Evolutionary conservation across 2,888 invertebrate genomes (phyloP), one percentile per base, ranked within the genome.

Genomic region (Blomia tropicalis): DNA sequence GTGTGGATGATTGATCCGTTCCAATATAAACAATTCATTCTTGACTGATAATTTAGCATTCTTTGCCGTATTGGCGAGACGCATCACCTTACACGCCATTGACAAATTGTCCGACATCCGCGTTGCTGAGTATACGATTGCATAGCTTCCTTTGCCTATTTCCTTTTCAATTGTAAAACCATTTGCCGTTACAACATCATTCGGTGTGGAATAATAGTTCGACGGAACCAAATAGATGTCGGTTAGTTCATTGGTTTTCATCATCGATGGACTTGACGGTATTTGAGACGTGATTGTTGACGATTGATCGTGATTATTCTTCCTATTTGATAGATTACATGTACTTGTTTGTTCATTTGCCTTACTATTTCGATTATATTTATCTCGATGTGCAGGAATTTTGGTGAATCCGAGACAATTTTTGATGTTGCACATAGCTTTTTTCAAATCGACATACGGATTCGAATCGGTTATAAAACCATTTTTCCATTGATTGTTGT

Each of bases 1-100:
- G 53, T 62, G 32, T 31, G 62, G 62, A 51, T 62, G 62, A n/a
- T 31, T 31, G 27, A 51, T 58, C 30, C 44, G 53, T 36, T 58
- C 47, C 58, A 62, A 29, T 36, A 62, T 23, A 32, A 58, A 62
- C 25, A 62, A 19, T 47, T 62, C 62, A 44, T 62, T 62, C 29
- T 58, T 58, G n/a, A 27, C 58, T 7, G 54, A 27, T 17, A 19
- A n/a, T 14, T 19, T 60, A 14, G 25, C 11, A n/a, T 29, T 30
- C 14, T 25, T 29, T 4, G 31, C 11, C 22, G 1, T 27, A 31
- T 14, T 23, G 14, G n/a, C 23, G 5, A 60, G 23, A 4, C 43
- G 43, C 53, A 62, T 43, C n/a, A 44, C 29, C 36, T 62, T 62
- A 19, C 43, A 43, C 11, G 62, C 62, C 1, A 62, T 47, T 4